A percentile compares a stretch with the other conserved stretches of the same genome.
Evolutionary conservation across 2,797 vertebrate genomes (phyloP).

Genomic region (Xyrichtys novacula): DNA sequence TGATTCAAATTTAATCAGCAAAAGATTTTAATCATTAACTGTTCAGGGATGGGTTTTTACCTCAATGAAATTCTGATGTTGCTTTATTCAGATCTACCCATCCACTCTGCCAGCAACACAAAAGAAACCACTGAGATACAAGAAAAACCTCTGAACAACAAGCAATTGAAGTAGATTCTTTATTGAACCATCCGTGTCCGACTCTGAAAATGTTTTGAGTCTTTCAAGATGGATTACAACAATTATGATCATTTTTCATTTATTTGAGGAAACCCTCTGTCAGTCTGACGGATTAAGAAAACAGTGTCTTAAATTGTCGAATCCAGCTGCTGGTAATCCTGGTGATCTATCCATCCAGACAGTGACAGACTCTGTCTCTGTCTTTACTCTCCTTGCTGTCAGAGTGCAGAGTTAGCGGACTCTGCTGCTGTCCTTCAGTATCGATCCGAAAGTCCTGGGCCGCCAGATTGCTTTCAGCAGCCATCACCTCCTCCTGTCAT

Average conservation of each 20-base stretch:
- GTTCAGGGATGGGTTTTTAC: no score
- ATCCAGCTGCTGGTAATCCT: constrained; percentile 40
- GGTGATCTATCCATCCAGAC: constrained; percentile 46
- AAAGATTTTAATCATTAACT: no score
- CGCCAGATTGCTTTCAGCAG: constrained; percentile 68
- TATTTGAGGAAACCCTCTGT: constrained; percentile 39
- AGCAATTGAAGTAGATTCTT: no score
- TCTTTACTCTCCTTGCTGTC: background rate
- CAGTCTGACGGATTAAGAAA: constrained; percentile 32
- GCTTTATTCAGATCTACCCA: no score
- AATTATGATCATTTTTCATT: constrained; percentile 30
- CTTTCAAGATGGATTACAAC: constrained; percentile 3
- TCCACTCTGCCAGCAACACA: no score
- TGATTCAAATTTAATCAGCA: no score
- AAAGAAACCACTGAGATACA: no score
- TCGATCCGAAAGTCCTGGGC: constrained; percentile 61
- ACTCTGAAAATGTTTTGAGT: constrained; percentile 9
- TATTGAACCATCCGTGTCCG: constrained; percentile 1
- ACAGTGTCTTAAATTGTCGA: constrained; percentile 25
- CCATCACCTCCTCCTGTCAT: constrained; percentile 65
- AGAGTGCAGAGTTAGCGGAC: constrained; percentile 21
- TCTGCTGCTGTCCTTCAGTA: constrained; percentile 36
- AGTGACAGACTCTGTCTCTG: constrained; percentile 27
- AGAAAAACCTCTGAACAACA: no score
- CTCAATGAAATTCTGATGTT: no score